Percentiles rank a stretch among this genome's conserved stretches.
Evolutionary conservation across 92 coral and sea anemone genomes (phyloP).

Genomic region (Epizoanthus illoricatus): DNA sequence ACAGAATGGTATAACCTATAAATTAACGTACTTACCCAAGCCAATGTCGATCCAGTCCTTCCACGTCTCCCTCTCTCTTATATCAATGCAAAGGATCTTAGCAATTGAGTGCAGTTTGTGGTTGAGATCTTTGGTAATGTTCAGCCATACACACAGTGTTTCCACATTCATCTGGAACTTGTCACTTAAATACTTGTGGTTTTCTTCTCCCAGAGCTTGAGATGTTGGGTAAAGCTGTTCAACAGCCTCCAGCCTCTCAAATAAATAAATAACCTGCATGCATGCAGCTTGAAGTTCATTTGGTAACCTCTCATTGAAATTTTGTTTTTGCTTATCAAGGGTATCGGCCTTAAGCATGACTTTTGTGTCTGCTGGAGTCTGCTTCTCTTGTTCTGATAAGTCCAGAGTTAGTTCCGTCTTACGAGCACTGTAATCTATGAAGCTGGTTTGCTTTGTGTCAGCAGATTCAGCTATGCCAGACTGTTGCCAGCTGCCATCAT

Average conservation of each 20-base stretch:
- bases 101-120: constrained; percentile 83
- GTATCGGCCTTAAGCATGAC: neutral
- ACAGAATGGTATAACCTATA: neutral
- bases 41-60: constrained; percentile 88
- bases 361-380: neutral
- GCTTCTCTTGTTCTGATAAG: neutral
- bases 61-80: constrained; percentile 62
- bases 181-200: constrained; percentile 62
- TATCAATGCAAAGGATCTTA: constrained; percentile 81
- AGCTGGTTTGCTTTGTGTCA: neutral
- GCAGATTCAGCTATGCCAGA: neutral
- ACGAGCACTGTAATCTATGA: neutral
- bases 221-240: constrained; percentile 89
- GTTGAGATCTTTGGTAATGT: constrained; percentile 76
- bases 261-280: constrained; percentile 53
- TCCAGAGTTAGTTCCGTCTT: neutral
- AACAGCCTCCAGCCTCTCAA: constrained; percentile 70
- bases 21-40: constrained; percentile 68
- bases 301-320: constrained; percentile 9
- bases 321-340: neutral
- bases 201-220: constrained; percentile 73
- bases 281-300: constrained; percentile 62
- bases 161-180: constrained; percentile 72
- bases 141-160: constrained; percentile 82
- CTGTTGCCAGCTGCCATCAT: neutral